These are phyloP conservation scores for Semnornis frantzii DNA, from an alignment of 2,113 vertebrate species.

Conservation along the genomic window DNA sequence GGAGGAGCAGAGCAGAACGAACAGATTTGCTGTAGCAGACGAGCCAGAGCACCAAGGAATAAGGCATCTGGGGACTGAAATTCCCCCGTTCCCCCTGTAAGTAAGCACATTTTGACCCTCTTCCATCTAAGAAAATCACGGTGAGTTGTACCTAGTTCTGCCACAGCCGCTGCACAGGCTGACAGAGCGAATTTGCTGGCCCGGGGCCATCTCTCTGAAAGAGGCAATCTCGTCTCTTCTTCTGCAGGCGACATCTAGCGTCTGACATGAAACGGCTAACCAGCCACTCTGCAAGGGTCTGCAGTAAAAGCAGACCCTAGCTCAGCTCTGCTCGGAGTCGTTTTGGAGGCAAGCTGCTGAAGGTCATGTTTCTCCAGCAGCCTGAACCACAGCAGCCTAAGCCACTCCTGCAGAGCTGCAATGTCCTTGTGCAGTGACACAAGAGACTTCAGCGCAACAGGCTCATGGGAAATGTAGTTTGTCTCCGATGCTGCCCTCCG, in stretches of 20 bases:
- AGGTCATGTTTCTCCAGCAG: not conserved
- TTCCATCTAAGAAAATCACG: not conserved
- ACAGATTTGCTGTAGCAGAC: not conserved
- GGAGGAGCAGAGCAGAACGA: not conserved
- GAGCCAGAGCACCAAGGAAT: not conserved
- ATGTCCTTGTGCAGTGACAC: not conserved
- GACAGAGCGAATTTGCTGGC: conserved; percentile 83
- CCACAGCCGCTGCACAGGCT: conserved; percentile 83
- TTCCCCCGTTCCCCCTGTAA: not conserved
- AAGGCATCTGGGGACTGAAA: not conserved
- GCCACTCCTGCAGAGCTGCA: not conserved
- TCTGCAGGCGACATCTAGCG: conserved; percentile 69
- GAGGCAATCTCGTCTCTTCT: conserved; percentile 58
- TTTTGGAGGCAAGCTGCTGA: not conserved
- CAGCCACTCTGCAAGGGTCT: not conserved
- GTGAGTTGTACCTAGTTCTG: conserved; percentile 82
- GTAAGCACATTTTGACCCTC: not conserved
- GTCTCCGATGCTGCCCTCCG: not conserved
- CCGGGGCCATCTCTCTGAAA: conserved; percentile 78
- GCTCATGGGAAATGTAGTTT: conserved; percentile 77
- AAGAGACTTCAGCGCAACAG: not conserved
- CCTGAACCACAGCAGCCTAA: not conserved
- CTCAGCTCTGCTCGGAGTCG: not conserved
- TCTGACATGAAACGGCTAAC: not conserved
- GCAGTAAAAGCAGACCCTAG: not conserved